Evolutionary conservation across 2,113 vertebrate genomes (phyloP), one percentile per base, ranked within the genome.

Genomic region (Phrynosoma blainvillii): DNA sequence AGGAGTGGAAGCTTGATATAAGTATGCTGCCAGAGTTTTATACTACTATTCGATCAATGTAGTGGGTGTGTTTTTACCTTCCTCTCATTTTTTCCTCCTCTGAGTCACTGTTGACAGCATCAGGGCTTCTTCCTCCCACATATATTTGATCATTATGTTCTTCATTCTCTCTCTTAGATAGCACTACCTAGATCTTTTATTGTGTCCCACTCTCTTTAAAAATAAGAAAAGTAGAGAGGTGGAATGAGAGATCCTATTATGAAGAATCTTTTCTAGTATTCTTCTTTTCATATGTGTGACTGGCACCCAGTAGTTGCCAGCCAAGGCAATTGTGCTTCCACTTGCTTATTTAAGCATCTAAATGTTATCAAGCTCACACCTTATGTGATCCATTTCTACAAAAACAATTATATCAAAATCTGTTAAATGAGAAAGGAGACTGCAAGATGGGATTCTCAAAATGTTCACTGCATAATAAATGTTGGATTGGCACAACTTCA

Each of bases 301-400:
- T 76, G 59, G 14, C 32, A 23, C 32, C 83, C 23, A 90, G 65
- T 76, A 75, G 52, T n/a, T 93, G 79, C 82, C 90, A 89, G 81
- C 6, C 73, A 85, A 90, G 85, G 87, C 65, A 86, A 86, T 74
- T 78, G 82, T 92, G 7, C 47, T 92, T 88, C 84, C 86, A 2
- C 90, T 92, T 93, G 86, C 86, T 92, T 88, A 85, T 88, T 82
- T 82, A 65, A 90, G 88, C 86, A 80, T 88, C 84, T 88, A 92
- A 73, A 89, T 3, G 83, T 90, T 77, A 86, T 32, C 86, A 81
- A 68, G 27, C 74, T 91, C 84, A 78, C 7, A 81, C 16, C 82
- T 62, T 92, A 87, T 86, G 92, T 89, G 86, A 90, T 93, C 91
- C 80, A 86, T 87, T 81, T 90, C 82, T 85, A 76, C 77, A 87